phyloP scores from a whole-genome alignment of 2,888 invertebrate genomes.

The Lasioglossum oenotherae region DNA sequence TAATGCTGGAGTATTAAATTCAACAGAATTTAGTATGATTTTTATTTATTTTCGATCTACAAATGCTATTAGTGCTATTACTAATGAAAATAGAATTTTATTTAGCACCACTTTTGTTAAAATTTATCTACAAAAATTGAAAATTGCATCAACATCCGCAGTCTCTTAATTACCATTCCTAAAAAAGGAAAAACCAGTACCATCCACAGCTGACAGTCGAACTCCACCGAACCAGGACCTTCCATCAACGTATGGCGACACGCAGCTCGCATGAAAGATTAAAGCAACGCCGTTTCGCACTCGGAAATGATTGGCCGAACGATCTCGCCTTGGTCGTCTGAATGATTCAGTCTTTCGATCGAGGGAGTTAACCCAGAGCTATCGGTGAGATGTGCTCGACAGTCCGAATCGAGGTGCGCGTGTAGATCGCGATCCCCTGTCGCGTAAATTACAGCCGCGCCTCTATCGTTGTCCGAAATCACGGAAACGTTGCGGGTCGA shows the following conservation, averaged over 20 bases:
- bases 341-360: background rate
- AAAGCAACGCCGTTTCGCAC: background rate
- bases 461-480: conserved; percentile 57
- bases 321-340: background rate
- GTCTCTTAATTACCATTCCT: no score
- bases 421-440: conserved; percentile 32
- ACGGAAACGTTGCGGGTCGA: conserved; percentile 40
- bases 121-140: background rate
- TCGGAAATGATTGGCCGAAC: background rate
- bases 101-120: no score
- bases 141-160: background rate
- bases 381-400: background rate
- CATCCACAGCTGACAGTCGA: background rate
- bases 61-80: no score
- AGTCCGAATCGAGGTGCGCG: background rate
- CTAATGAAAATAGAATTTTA: no score
- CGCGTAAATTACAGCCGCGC: conserved; percentile 42
- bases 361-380: background rate
- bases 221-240: background rate
- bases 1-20: no score
- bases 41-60: no score
- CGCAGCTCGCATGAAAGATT: background rate
- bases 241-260: background rate
- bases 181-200: background rate
- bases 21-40: no score